Base-by-base conservation (phyloP, 2,888 invertebrate genomes). In the Apotomis turbidana region DNA sequence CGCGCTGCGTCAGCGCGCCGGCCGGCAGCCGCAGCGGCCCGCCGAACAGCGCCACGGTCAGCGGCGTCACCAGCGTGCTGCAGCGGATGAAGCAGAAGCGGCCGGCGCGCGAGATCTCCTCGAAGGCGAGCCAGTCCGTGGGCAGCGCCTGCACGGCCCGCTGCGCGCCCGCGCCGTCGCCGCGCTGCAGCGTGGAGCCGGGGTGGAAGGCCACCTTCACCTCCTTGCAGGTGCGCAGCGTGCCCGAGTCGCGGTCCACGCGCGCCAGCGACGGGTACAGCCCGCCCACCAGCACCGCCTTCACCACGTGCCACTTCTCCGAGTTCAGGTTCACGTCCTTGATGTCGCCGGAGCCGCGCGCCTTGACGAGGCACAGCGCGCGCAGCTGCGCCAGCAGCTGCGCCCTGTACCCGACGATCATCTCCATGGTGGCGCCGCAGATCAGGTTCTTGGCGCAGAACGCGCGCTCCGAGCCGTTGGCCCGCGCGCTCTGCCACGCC, bases 221-320 rank as follows among this genome's bases (percentile, higher is more conserved):
- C 75, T 95, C 94, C 12, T 94, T 96, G 81, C 95, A 95, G 5
- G 96, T 96, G 15, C 96, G 90, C 10, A 97, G 84, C 2, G 94
- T 94, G 12, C 90, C 86, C 41, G 94, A 94, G 36, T 95, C 94
- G 12, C 96, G 89, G 83, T 97, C 96, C 0, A 97, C 95, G 27
- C 96, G 94, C 15, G 97, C 97, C 58, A 99, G 88, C 79, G 97
- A 97, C 0, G 99, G 99, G 89, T 99, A 99, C 73, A 97, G 94
- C 0, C 99, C 99, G 4, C 97, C 97, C 41, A 96, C 95, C 49
- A 99, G 91, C 2, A 97, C 97, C 0, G 97, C 97, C 84, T 99
- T 99, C 0, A 99, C 96, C 69, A 99, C 95, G 10, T 97, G 96
- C 98, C 98, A 98, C 83, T 96, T 96, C 79, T 97, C 96, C 0